Evolutionary conservation across 2,888 invertebrate genomes (phyloP).

Genomic region (Cosmorhoe ocellata): DNA sequence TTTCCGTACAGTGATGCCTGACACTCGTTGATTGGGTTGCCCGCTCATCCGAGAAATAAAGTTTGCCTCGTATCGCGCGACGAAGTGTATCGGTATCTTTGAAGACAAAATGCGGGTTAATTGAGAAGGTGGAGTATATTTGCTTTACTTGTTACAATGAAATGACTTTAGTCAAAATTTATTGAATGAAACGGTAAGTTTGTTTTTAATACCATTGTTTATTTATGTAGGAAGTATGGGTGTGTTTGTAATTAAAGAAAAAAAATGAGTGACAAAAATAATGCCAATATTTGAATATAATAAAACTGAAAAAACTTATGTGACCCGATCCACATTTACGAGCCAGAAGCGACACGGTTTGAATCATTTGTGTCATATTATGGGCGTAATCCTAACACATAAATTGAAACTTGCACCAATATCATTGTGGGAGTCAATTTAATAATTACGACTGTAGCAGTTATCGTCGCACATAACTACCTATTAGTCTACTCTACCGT

Average conservation of each 20-base stretch:
- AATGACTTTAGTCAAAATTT: background rate
- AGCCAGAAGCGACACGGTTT: slow-evolving; percentile 1
- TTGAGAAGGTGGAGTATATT: background rate
- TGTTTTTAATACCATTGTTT: too few species aligned
- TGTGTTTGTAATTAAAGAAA: too few species aligned
- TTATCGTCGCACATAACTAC: background rate
- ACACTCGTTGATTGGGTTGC: slow-evolving; percentile 68
- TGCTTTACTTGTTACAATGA: background rate
- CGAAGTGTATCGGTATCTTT: slow-evolving; percentile 23
- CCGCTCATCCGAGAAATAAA: slow-evolving; percentile 66
- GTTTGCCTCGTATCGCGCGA: slow-evolving; percentile 45
- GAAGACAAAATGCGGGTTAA: slow-evolving; percentile 6
- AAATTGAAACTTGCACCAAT: slow-evolving; percentile 5
- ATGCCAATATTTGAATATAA: too few species aligned
- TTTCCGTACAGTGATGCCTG: slow-evolving; percentile 61
- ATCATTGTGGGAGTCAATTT: slow-evolving; percentile 6
- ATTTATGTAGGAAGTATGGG: too few species aligned
- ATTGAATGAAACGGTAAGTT: too few species aligned
- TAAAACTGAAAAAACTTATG: background rate
- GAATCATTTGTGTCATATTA: slow-evolving; percentile 4
- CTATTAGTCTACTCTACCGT: too few species aligned
- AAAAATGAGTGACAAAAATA: too few species aligned
- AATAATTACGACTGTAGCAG: background rate
- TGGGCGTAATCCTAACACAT: background rate
- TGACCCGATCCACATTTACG: background rate